A percentile compares a stretch with the other conserved stretches of the same genome.
These are phyloP conservation scores for Cervus canadensis DNA, from an alignment of 2,113 vertebrate species.

Conservation along the genomic window DNA sequence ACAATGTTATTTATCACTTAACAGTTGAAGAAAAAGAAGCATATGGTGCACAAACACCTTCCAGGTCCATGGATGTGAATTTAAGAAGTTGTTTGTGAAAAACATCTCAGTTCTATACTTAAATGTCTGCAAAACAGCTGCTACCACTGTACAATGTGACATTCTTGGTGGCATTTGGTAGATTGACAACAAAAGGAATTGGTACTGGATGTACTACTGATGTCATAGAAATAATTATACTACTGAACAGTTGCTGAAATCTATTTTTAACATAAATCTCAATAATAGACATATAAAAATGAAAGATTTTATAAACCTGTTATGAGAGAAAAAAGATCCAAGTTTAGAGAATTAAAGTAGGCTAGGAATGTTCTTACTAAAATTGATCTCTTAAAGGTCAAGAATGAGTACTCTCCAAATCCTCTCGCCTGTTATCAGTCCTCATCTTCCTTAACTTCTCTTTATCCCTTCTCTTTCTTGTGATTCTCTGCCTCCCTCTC, in stretches of 20 bases:
- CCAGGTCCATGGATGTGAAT: neutral
- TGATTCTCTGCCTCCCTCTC: neutral
- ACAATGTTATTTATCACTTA: neutral
- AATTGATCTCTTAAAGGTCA: neutral
- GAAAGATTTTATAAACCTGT: conserved; percentile 34
- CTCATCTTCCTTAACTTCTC: neutral
- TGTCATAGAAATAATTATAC: conserved; percentile 50
- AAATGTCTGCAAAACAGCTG: conserved; percentile 33
- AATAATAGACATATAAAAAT: conserved; percentile 46
- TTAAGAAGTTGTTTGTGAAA: neutral
- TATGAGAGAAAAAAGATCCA: neutral
- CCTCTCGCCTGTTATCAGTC: neutral
- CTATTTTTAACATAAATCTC: conserved; percentile 62
- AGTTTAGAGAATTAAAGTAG: neutral
- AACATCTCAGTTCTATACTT: neutral
- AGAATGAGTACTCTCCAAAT: neutral
- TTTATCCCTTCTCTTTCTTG: neutral
- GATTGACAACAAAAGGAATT: conserved; percentile 46
- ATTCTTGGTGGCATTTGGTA: conserved; percentile 43
- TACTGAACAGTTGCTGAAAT: neutral
- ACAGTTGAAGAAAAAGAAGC: neutral
- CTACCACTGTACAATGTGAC: neutral
- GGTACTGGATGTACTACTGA: conserved; percentile 26
- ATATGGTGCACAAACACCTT: neutral
- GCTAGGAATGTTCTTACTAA: neutral